Conservation (phyloP, 2,113 vertebrate species). For the Nycticebus coucang region DNA sequence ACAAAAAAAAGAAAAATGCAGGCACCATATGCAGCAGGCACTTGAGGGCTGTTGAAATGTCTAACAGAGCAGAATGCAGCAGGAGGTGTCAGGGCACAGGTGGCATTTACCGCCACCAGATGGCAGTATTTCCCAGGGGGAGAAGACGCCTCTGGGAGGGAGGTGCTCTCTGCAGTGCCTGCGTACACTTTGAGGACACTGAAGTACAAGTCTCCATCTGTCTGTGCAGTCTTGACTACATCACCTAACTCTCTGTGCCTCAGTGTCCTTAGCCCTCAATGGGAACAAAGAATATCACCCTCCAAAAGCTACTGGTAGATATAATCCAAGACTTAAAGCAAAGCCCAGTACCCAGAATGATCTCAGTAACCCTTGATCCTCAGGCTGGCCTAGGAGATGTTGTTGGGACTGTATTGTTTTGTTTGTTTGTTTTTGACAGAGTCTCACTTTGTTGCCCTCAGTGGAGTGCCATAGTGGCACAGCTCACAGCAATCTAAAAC, state of each 20-base stretch:
- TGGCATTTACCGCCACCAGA: background rate
- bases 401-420: background rate
- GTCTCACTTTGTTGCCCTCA: background rate
- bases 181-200: background rate
- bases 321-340: background rate
- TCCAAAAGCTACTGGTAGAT: background rate
- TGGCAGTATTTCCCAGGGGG: slow-evolving; percentile 33
- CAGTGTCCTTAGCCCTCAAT: background rate
- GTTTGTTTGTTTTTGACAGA: background rate
- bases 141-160: background rate
- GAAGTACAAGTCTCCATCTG: background rate
- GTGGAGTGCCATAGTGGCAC: background rate
- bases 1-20: background rate
- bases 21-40: background rate
- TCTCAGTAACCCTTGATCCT: background rate
- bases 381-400: background rate
- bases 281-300: background rate
- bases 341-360: background rate
- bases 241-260: background rate
- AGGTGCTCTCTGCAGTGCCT: background rate
- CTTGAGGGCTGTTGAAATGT: background rate
- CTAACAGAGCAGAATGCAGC: background rate
- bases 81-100: background rate
- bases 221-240: background rate
- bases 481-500: too few relatives aligned